Percentiles rank a stretch among this genome's conserved stretches.
Evolutionary conservation across 1,140 invertebrate species (phyloP).

Genomic region (Pectinophora gossypiella): DNA sequence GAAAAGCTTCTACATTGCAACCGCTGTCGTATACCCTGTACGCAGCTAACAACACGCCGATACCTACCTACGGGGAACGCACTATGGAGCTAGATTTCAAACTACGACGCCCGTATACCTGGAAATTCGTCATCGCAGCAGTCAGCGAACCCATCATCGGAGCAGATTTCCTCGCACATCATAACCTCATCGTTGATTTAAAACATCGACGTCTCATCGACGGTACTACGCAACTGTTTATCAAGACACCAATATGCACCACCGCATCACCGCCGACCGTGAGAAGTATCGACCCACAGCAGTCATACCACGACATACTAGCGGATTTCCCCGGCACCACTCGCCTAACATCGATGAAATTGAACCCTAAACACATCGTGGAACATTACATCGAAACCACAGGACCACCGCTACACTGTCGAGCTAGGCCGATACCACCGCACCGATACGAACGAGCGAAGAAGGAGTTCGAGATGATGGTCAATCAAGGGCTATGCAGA

Average conservation of each 20-base stretch:
- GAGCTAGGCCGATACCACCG: conserved; percentile 39
- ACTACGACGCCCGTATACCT: conserved; percentile 10
- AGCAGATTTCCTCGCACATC: conserved; percentile 36
- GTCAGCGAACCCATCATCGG: conserved; percentile 38
- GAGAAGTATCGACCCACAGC: conserved; percentile 8
- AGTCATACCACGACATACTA: conserved; percentile 17
- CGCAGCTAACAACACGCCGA: conserved; percentile 12
- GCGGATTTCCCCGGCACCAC: conserved; percentile 14
- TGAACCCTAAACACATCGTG: conserved; percentile 9
- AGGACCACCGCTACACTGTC: conserved; percentile 38
- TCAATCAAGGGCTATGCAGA: conserved; percentile 14
- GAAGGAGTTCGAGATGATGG: conserved; percentile 24
- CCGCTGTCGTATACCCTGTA: background rate
- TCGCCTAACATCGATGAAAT: background rate
- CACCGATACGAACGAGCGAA: conserved; percentile 35
- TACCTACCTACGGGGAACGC: conserved; percentile 32
- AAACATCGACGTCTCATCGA: conserved; percentile 13
- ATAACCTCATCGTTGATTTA: conserved; percentile 10
- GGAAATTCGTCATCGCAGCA: conserved; percentile 37
- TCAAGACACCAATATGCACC: too few relatives aligned
- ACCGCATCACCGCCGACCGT: too few relatives aligned
- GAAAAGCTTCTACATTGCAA: background rate
- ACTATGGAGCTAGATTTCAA: conserved; percentile 28
- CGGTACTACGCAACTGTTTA: background rate
- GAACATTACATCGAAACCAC: conserved; percentile 24